A percentile compares a stretch with the other conserved stretches of the same genome.
Evolutionary conservation across 2,797 vertebrate species (phyloP).

Genomic region (Enteromius argenteus): DNA sequence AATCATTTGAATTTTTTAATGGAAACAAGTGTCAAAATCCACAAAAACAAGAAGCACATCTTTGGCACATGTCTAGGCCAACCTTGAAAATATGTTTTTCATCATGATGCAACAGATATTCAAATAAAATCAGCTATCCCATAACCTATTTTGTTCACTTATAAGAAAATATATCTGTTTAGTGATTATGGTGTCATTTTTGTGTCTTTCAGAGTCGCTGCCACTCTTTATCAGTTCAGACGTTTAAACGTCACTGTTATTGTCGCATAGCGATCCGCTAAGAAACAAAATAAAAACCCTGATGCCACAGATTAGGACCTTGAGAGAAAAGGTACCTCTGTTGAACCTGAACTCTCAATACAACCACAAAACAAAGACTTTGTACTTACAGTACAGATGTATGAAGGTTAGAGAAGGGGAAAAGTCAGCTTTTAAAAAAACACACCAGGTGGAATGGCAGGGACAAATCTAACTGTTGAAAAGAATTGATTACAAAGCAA

Average conservation of each 20-base stretch:
- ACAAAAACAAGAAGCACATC: background rate
- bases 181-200: background rate
- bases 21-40: background rate
- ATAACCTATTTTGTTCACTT: background rate
- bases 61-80: background rate
- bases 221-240: background rate
- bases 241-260: background rate
- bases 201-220: background rate
- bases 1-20: background rate
- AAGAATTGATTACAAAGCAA: background rate
- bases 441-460: slow-evolving; percentile 14
- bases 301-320: slow-evolving; percentile 25
- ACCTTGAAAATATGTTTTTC: slow-evolving; percentile 8
- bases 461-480: slow-evolving; percentile 1
- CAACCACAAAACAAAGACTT: slow-evolving; percentile 36
- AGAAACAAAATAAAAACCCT: background rate
- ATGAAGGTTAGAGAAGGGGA: background rate
- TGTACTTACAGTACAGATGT: background rate
- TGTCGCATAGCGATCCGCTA: background rate
- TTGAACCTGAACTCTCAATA: slow-evolving; percentile 44
- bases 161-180: background rate
- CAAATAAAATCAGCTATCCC: background rate
- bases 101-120: background rate
- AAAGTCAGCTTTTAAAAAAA: slow-evolving; percentile 2
- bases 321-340: slow-evolving; percentile 48